Base-by-base conservation (phyloP, 1,140 invertebrate species). In the Drosophila arizonae region DNA sequence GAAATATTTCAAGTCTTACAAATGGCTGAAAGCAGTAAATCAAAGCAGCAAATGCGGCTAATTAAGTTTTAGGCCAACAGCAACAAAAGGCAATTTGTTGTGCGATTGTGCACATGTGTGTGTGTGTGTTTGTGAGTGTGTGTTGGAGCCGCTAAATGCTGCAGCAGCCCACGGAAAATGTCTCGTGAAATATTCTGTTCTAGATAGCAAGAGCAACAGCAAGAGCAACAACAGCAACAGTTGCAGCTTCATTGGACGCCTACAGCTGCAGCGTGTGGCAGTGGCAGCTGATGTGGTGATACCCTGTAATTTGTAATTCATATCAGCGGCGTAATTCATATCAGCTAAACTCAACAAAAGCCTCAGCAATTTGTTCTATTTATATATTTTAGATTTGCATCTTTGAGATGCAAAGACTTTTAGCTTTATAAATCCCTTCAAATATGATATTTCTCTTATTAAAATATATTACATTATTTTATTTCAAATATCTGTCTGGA, bases 151-250 rank as follows among this genome's bases (percentile, higher is more conserved):
- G 75, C 76, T 85, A 85, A 85, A 87, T 81, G 75, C 79, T 78
- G 78, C 81, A 71, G 39, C 67, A 79, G 54, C 82, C 82, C 84
- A 87, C 82, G 82, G 68, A 79, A 77, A 85, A 81, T 85, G 81
- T 85, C 81, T 86, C 75, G 67, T 86, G 81, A 85, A 86, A 85
- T 82, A 87, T 87, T 87, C 84, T 87, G 82, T 87, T 87, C 84
- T 87, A 87, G 84, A 88, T 88, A 67, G 72, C 51, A 72, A 58
- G 67, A 70, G 58, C 74, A 69, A 33, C 76, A 66, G 72, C 51
- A 72, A 58, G 64, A 78, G 79, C 79, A 30, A 6, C 73, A 73
- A 72, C 76, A 24, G 58, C n/a, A 63, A 60, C 69, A 69, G 56
- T 65, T 64, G 33, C 33, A 33, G 33, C 33, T 33, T 33, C 33